Conservation (phyloP, 1,140 invertebrate species). For the Oncopodura yosiiana region DNA sequence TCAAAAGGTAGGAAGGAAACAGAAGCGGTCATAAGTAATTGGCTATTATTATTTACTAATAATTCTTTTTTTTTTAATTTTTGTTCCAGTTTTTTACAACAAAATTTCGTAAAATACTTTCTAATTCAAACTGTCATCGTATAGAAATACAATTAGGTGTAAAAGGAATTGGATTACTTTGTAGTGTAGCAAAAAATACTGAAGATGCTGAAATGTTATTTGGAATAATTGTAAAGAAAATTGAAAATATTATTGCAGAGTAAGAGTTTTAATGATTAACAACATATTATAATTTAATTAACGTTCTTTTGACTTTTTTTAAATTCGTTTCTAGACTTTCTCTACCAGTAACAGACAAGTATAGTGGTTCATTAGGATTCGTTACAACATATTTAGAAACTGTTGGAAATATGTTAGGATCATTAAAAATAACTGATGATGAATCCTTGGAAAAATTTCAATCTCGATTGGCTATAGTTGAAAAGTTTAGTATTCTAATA, state of each 20-base stretch:
- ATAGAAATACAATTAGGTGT: constrained; percentile 38
- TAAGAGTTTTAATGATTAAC: constrained; percentile 36
- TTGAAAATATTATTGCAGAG: constrained; percentile 38
- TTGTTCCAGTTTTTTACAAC: constrained; percentile 21
- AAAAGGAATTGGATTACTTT: constrained; percentile 38
- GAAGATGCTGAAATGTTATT: constrained; percentile 35
- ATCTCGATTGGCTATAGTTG: constrained; percentile 7
- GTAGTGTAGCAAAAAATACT: constrained; percentile 33
- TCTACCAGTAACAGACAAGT: constrained; percentile 17
- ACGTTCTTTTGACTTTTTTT: neutral
- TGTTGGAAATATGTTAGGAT: constrained; percentile 14
- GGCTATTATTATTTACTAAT: neutral
- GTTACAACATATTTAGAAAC: constrained; percentile 27
- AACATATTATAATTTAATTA: constrained; percentile 42
- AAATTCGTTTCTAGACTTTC: constrained; percentile 12
- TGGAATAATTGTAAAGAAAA: constrained; percentile 37
- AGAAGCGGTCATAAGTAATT: neutral
- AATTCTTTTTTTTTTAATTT: constrained; percentile 9
- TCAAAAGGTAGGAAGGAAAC: neutral
- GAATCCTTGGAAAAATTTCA: constrained; percentile 10
- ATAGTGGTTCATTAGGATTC: constrained; percentile 6
- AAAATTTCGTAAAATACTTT: constrained; percentile 15
- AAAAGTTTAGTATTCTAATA: constrained; percentile 13
- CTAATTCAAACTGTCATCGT: constrained; percentile 3
- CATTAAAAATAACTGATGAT: constrained; percentile 15